Conservation (phyloP, 2,888 invertebrate species). For the Antitype chi region DNA sequence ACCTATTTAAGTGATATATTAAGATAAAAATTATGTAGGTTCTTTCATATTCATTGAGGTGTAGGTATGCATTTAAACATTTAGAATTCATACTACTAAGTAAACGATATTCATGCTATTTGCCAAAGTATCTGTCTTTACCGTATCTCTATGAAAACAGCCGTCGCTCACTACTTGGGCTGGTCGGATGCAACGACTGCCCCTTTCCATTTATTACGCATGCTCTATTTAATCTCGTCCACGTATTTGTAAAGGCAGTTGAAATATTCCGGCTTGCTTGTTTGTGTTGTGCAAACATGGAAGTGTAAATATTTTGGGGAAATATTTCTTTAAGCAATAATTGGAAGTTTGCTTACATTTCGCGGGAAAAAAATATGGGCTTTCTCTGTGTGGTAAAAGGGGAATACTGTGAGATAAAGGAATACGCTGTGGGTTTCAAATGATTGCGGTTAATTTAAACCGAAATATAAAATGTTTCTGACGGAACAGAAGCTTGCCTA, state of each 20-base stretch:
- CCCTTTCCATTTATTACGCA: constrained; percentile 74
- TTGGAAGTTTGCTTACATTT: constrained; percentile 25
- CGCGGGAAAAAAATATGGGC: not conserved
- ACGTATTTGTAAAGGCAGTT: constrained; percentile 66
- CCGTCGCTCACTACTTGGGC: constrained; percentile 36
- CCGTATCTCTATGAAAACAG: not conserved
- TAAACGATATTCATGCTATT: constrained; percentile 3
- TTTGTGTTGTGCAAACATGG: constrained; percentile 56
- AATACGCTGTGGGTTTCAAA: not conserved
- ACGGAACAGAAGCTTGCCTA: not conserved
- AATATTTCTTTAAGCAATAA: constrained; percentile 12
- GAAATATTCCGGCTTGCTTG: constrained; percentile 52
- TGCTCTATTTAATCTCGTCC: constrained; percentile 74
- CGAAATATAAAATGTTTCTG: not conserved
- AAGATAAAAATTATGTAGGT: too few relatives aligned
- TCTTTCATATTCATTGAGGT: not conserved
- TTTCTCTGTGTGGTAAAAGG: not conserved
- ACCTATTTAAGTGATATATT: too few relatives aligned
- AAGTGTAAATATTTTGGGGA: constrained; percentile 27
- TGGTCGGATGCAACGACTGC: constrained; percentile 39
- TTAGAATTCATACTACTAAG: not conserved
- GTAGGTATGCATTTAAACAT: not conserved
- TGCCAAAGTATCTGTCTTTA: not conserved
- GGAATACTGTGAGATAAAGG: not conserved
- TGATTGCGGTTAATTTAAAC: not conserved